These are phyloP conservation scores for Amphiprion clarkii DNA, from an alignment of 2,797 vertebrate species.

Conservation along the genomic window DNA sequence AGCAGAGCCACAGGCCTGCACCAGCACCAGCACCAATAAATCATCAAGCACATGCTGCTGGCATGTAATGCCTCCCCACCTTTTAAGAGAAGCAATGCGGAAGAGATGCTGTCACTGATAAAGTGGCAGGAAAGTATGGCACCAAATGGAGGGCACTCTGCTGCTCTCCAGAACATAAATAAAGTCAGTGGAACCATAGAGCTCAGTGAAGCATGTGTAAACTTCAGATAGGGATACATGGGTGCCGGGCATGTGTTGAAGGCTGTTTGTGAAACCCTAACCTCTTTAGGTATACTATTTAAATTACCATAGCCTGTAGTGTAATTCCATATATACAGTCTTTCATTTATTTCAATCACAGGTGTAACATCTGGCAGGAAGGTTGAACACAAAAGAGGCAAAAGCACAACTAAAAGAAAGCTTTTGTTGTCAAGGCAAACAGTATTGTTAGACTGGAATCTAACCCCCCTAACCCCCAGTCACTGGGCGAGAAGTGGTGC, in stretches of 20 bases:
- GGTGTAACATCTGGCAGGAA: too few species aligned
- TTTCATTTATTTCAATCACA: not conserved
- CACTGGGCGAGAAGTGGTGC: too few species aligned
- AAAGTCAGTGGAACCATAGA: conserved; percentile 33
- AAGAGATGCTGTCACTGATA: conserved; percentile 71
- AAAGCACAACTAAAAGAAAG: not conserved
- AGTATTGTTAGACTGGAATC: too few species aligned
- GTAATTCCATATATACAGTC: not conserved
- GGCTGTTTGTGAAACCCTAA: conserved; percentile 27
- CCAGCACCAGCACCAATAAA: conserved; percentile 60
- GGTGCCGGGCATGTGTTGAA: conserved; percentile 33
- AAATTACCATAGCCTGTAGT: not conserved
- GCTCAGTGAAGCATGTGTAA: conserved; percentile 54
- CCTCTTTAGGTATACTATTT: not conserved
- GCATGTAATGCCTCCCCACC: conserved; percentile 27
- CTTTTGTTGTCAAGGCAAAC: too few species aligned
- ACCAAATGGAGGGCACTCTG: conserved; percentile 41
- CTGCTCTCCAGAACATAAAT: conserved; percentile 62
- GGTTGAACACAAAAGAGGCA: not conserved
- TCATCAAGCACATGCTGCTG: conserved; percentile 54
- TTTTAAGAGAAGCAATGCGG: conserved; percentile 58
- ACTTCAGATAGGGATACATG: conserved; percentile 54
- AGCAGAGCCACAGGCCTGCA: conserved; percentile 38
- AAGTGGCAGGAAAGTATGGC: conserved; percentile 51
- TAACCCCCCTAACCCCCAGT: too few species aligned